phyloP scores from a whole-genome alignment of 1,140 invertebrate genomes.

The Centruroides sculpturatus region DNA sequence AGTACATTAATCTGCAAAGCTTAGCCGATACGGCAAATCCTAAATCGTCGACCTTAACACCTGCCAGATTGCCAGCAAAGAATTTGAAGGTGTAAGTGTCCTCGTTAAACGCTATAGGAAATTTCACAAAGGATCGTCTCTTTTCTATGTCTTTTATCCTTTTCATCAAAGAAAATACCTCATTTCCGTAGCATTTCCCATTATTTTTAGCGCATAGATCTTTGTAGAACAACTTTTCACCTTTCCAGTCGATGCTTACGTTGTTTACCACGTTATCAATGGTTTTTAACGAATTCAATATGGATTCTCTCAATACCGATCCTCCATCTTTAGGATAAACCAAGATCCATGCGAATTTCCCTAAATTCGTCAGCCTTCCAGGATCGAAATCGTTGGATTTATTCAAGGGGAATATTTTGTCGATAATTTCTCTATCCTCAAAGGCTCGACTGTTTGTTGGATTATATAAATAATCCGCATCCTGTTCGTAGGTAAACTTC shows the following conservation, averaged over 20 bases:
- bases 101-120: constrained; percentile 74
- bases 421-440: constrained; percentile 58
- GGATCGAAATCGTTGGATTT: constrained; percentile 13
- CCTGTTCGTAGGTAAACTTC: constrained; percentile 67
- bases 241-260: constrained; percentile 37
- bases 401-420: constrained; percentile 26
- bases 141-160: constrained; percentile 61
- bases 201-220: constrained; percentile 70
- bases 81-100: constrained; percentile 65
- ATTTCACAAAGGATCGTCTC: constrained; percentile 56
- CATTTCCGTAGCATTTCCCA: constrained; percentile 63
- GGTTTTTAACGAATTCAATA: constrained; percentile 58
- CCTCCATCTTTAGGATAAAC: constrained; percentile 62
- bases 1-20: constrained; percentile 68
- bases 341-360: constrained; percentile 72
- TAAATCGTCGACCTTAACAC: constrained; percentile 54
- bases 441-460: constrained; percentile 57
- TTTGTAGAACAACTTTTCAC: constrained; percentile 35
- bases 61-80: constrained; percentile 72
- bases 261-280: constrained; percentile 62
- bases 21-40: constrained; percentile 54
- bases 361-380: constrained; percentile 56
- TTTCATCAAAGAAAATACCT: constrained; percentile 62
- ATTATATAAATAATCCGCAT: constrained; percentile 84
- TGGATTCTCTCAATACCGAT: constrained; percentile 54